Evolutionary conservation across 2,113 vertebrate genomes (phyloP).

Genomic region (Tragelaphus imberbis): DNA sequence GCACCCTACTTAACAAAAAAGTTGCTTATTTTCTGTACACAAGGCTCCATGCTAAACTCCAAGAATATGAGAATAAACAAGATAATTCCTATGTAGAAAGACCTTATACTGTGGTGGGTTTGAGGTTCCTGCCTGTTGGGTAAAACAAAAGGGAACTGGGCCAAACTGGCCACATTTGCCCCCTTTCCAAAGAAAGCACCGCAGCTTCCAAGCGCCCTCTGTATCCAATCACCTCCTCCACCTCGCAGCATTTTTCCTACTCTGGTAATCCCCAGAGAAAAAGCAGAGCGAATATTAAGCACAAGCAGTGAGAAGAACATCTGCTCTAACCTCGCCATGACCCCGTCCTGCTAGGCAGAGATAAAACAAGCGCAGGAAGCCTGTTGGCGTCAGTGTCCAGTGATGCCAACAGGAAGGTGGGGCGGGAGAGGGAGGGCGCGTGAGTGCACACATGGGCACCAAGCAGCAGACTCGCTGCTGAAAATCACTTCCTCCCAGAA

Average conservation of each 20-base stretch:
- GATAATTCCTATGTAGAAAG: not conserved
- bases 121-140: not conserved
- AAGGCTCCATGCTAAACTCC: not conserved
- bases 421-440: not conserved
- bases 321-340: conserved; percentile 44
- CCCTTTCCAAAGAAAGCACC: not conserved
- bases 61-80: not conserved
- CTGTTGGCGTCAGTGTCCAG: not conserved
- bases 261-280: not conserved
- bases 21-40: not conserved
- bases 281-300: not conserved
- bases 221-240: not conserved
- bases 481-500: not conserved
- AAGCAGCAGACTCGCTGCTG: not conserved
- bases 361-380: not conserved
- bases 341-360: conserved; percentile 13
- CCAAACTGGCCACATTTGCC: not conserved
- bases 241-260: not conserved
- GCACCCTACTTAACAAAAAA: not conserved
- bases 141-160: not conserved
- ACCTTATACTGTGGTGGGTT: not conserved
- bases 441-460: not conserved
- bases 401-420: conserved; percentile 56
- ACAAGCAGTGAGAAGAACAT: not conserved
- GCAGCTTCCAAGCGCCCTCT: not conserved